Conservation (phyloP, 2,797 vertebrate genomes). For the Melanotaenia trifasciata region DNA sequence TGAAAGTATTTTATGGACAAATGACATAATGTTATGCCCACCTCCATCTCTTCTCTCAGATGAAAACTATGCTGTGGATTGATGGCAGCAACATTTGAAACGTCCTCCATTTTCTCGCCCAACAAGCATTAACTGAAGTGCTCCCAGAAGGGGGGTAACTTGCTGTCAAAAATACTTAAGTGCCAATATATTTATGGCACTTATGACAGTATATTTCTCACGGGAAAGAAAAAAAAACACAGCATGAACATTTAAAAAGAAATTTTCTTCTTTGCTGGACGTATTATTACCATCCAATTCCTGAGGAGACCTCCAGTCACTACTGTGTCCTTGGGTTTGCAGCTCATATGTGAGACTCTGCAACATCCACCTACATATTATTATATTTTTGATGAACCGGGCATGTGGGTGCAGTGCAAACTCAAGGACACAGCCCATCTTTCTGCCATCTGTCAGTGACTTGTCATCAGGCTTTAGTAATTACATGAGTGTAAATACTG, state of each 20-base stretch:
- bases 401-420: constrained; percentile 54
- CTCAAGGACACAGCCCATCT: constrained; percentile 71
- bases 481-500: constrained; percentile 76
- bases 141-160: constrained; percentile 54
- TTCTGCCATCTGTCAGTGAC: constrained; percentile 75
- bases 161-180: constrained; percentile 65
- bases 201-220: constrained; percentile 49
- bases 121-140: constrained; percentile 61
- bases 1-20: constrained; percentile 64
- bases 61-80: constrained; percentile 59
- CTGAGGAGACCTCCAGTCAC: constrained; percentile 36
- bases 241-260: constrained; percentile 47
- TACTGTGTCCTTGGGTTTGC: constrained; percentile 60
- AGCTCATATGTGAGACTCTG: constrained; percentile 31
- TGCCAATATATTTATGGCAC: constrained; percentile 63
- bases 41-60: constrained; percentile 55
- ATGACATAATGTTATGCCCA: constrained; percentile 57
- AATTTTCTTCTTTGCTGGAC: constrained; percentile 29
- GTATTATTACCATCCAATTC: constrained; percentile 34
- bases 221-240: constrained; percentile 20
- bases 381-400: constrained; percentile 72
- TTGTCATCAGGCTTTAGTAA: constrained; percentile 77
- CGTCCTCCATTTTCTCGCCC: constrained; percentile 57
- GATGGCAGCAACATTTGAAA: constrained; percentile 63
- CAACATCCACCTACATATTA: constrained; percentile 56